Conservation (phyloP, 2,888 invertebrate species). For the Pachycephus smyrnensis region DNA sequence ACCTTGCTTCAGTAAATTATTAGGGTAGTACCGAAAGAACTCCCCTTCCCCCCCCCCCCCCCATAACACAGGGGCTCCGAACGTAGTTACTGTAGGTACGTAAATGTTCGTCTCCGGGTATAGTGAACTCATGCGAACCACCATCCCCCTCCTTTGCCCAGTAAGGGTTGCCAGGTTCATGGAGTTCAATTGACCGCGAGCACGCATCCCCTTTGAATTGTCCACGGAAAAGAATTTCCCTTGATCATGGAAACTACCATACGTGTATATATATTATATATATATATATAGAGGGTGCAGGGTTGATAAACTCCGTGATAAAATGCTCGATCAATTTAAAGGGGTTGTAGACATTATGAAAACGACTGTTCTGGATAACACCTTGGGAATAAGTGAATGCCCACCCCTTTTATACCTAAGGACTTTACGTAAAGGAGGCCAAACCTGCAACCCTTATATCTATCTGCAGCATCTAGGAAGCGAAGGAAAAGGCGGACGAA, state of each 20-base stretch:
- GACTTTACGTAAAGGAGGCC: no score
- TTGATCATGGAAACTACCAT: no score
- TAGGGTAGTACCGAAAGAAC: background rate
- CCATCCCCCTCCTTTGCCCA: background rate
- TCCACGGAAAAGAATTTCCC: background rate
- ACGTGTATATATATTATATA: no score
- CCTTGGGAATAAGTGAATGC: no score
- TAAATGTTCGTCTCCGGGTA: slow-evolving; percentile 20
- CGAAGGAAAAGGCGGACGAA: background rate
- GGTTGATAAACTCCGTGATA: no score
- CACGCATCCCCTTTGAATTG: slow-evolving; percentile 2
- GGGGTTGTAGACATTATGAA: no score
- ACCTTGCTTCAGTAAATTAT: slow-evolving; percentile 29
- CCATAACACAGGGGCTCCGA: no score
- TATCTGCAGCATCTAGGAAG: background rate
- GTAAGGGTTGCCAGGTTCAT: background rate
- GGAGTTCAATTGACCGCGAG: background rate
- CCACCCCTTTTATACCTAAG: no score
- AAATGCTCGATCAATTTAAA: no score
- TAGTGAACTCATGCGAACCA: slow-evolving; percentile 14
- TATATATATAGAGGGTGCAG: no score
- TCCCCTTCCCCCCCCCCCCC: background rate
- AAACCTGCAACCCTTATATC: no score
- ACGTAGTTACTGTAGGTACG: background rate
- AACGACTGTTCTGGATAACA: no score